Percentiles rank a stretch among this genome's conserved stretches.
phyloP scores from a whole-genome alignment of 2,888 invertebrate genomes.

The Eupsilia transversa region DNA sequence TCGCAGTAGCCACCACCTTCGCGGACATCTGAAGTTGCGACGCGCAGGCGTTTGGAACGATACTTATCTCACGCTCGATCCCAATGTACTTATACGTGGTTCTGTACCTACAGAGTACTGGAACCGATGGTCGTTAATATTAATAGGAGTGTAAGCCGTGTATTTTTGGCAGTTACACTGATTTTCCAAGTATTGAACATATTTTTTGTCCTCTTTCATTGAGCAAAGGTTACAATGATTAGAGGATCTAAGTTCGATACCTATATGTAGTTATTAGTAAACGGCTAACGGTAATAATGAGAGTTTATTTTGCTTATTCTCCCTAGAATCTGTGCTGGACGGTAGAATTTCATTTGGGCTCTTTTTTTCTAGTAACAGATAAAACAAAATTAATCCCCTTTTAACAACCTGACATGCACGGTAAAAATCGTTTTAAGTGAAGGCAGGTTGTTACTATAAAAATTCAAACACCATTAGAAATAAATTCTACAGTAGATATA shows the following conservation, averaged over 20 bases:
- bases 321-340: background rate
- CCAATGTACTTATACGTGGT: conserved; percentile 72
- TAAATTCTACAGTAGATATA: conserved; percentile 23
- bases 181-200: conserved; percentile 38
- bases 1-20: conserved; percentile 73
- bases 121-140: conserved; percentile 65
- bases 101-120: conserved; percentile 64
- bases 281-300: background rate
- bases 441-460: conserved; percentile 8
- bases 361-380: background rate
- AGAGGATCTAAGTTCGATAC: background rate
- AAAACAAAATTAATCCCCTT: conserved; percentile 1
- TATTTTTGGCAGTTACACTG: conserved; percentile 51
- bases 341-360: background rate
- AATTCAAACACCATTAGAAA: conserved; percentile 9
- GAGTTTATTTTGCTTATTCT: background rate
- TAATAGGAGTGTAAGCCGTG: conserved; percentile 66
- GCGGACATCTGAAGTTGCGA: conserved; percentile 75
- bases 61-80: conserved; percentile 79
- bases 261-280: background rate
- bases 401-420: background rate
- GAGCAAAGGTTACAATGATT: background rate
- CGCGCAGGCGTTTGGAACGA: conserved; percentile 70
- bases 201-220: conserved; percentile 21
- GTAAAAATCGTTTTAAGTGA: background rate